Percentiles rank a stretch among this genome's conserved stretches.
Conservation (phyloP, 2,888 invertebrate genomes). For the Trimorus sp. region DNA sequence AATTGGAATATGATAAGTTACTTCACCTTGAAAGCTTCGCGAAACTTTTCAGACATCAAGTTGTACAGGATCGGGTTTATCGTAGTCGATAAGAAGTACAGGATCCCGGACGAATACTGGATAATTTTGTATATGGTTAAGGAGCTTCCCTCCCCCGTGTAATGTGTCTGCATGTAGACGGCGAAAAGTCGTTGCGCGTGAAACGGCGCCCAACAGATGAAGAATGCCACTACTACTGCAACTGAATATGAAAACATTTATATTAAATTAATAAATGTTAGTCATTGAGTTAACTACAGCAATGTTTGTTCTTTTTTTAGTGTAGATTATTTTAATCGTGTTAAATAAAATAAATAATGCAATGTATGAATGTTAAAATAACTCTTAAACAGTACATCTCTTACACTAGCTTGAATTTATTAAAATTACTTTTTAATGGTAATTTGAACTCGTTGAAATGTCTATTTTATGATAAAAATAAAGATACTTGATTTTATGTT, state of each 20-base stretch:
- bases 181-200: slow-evolving; percentile 94
- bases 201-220: slow-evolving; percentile 95
- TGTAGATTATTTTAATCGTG: too few species aligned
- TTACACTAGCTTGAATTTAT: too few species aligned
- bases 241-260: slow-evolving; percentile 82
- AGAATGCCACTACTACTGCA: slow-evolving; percentile 91
- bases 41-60: slow-evolving; percentile 88
- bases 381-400: too few species aligned
- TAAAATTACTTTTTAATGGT: too few species aligned
- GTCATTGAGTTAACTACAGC: too few species aligned
- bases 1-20: neutral
- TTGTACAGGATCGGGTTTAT: slow-evolving; percentile 88
- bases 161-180: slow-evolving; percentile 85
- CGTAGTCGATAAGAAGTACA: slow-evolving; percentile 87
- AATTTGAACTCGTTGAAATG: too few species aligned
- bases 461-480: too few species aligned
- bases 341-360: too few species aligned
- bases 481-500: too few species aligned
- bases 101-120: slow-evolving; percentile 86
- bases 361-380: too few species aligned
- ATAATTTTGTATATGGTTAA: slow-evolving; percentile 82
- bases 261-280: too few species aligned
- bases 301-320: too few species aligned
- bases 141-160: slow-evolving; percentile 82
- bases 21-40: slow-evolving; percentile 86